Evolutionary conservation across 2,113 vertebrate species (phyloP), one percentile per base, ranked within the genome.

Genomic region (Turnix velox): DNA sequence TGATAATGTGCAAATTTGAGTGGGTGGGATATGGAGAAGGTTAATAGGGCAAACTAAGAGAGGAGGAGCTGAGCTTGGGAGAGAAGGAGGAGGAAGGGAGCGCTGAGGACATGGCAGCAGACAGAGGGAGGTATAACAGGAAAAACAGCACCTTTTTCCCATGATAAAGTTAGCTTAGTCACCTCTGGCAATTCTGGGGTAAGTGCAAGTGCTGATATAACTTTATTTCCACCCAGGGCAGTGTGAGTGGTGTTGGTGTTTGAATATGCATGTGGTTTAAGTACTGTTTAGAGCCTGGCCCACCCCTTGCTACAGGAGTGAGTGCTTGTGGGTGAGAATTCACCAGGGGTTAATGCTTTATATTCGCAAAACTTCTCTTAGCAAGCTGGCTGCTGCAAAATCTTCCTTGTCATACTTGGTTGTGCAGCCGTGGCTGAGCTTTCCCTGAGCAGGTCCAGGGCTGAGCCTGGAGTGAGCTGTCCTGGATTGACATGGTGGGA

Each of bases 31-130:
- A n/a, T 15, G 66, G 33, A 67, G 80, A 77, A 93, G 91, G 80
- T 92, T 88, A 95, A 84, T 61, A 94, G 91, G 91, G 92, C 92
- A 96, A 55, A 49, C 61, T 67, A 40, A 68, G 52, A 79, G 93
- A 96, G 94, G 93, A 96, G 87, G 94, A 92, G 91, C 94, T 91
- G 93, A 84, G 81, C 88, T 81, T 55, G 68, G 72, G 62, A 58
- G 77, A 88, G 65, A 63, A 81, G 76, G 77, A 88, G 65, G 67
- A 81, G 76, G 74, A 52, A 55, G 77, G 52, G n/a, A 88, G 35
- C 2, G 0, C 39, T 0, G 24, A 51, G 77, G 90, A 67, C 39
- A 59, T 28, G 45, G 77, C 69, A 91, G 85, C 72, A 77, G 63
- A 5, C 35, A 43, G 52, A 84, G 51, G 25, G 51, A 43, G 61